Evolutionary conservation across 1,140 invertebrate genomes (phyloP).

Genomic region (Leptinotarsa defecta): DNA sequence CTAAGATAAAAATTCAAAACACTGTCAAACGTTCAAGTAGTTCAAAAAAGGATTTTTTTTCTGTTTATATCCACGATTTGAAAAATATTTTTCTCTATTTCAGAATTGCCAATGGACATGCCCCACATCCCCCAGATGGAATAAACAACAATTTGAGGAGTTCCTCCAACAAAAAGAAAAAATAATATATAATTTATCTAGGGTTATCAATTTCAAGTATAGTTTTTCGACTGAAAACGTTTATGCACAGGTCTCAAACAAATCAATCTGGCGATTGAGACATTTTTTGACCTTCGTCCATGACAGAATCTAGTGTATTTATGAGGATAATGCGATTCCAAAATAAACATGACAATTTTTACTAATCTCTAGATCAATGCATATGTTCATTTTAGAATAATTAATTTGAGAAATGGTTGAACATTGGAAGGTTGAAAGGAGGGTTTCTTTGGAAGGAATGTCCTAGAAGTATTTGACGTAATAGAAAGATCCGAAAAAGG

Average conservation of each 20-base stretch:
- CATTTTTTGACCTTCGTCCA: neutral
- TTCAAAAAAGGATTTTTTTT: too few relatives aligned
- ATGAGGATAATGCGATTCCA: neutral
- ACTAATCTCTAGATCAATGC: neutral
- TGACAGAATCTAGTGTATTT: neutral
- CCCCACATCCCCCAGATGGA: slow-evolving; percentile 34
- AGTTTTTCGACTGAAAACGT: neutral
- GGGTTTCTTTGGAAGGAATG: too few relatives aligned
- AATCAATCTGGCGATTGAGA: neutral
- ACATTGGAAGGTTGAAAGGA: too few relatives aligned
- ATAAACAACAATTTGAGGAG: slow-evolving; percentile 30
- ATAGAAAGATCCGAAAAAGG: too few relatives aligned
- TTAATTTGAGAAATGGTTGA: neutral
- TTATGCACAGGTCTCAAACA: neutral
- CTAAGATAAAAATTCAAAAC: too few relatives aligned
- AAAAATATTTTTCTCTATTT: slow-evolving; percentile 7
- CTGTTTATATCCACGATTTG: too few relatives aligned
- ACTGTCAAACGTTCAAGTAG: too few relatives aligned
- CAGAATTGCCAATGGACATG: slow-evolving; percentile 39
- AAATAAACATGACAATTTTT: neutral
- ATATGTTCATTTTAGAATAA: neutral
- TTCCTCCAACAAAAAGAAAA: slow-evolving; percentile 39
- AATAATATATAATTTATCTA: slow-evolving; percentile 28
- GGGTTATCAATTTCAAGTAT: slow-evolving; percentile 3
- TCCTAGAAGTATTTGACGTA: too few relatives aligned